Base-by-base conservation (phyloP, 2,797 vertebrate species). In the Luscinia megarhynchos region DNA sequence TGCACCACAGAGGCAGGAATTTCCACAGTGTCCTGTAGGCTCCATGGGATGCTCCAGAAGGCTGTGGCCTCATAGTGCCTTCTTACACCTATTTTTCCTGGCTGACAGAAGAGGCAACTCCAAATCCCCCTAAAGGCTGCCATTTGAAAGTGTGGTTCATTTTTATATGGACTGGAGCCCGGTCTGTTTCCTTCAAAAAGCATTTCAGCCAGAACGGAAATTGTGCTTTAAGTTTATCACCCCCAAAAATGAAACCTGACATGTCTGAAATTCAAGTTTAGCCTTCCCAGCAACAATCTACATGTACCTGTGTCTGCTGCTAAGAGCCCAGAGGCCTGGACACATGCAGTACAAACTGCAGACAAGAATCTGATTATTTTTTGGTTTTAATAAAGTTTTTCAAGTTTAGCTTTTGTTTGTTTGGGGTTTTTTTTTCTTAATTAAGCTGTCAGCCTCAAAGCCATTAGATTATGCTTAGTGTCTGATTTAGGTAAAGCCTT, bases 11-110 rank as follows among this genome's bases (percentile, higher is more conserved):
- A 50, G 21, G 22, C 27, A 74, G 53, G 43, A 84, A 40, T 3
- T 40, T 64, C 18, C 38, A 64, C 0, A 0, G 8, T 32, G n/a
- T 50, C 34, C 48, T 40, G 36, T 3, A 24, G 58, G 26, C 27
- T 79, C 55, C 27, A 40, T 0, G 0, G 48, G 82, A 59, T 76
- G 36, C 32, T 51, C n/a, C 72, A 85, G 29, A 59, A 74, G 15
- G n/a, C 29, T 73, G 11, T 12, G 30, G 59, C 46, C 76, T 43
- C 48, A 66, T 24, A 22, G 15, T 19, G 70, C 43, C 46, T 87
- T 91, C 55, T 48, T 85, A 84, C 53, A 40, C 29, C 15, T 27
- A 2, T 57, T 77, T 63, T 72, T 85, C n/a, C 46, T 55, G 43
- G 30, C 41, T 92, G 58, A 87, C 14, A 85, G 40, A 83, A 83